phyloP scores from a whole-genome alignment of 2,888 invertebrate genomes.

The Stictocephala bisonia region DNA sequence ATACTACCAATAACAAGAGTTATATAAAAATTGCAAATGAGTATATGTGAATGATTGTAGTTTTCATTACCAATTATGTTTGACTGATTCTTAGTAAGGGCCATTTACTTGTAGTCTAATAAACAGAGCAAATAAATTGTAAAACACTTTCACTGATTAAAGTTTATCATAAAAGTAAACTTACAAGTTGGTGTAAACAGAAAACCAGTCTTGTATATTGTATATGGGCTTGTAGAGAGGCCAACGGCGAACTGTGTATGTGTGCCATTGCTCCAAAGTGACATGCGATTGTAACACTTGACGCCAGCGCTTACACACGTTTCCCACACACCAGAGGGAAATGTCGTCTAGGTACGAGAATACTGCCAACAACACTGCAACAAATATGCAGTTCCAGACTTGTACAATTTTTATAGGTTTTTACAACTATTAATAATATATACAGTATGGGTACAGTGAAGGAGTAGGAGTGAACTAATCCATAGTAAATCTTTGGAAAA shows the following conservation, averaged over 20 bases:
- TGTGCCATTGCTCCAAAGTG: slow-evolving; percentile 81
- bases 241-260: slow-evolving; percentile 82
- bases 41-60: too few species aligned
- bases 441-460: background rate
- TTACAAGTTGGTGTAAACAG: slow-evolving; percentile 71
- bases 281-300: slow-evolving; percentile 83
- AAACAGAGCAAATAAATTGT: background rate
- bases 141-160: slow-evolving; percentile 2
- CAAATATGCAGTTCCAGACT: slow-evolving; percentile 5
- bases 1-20: too few species aligned
- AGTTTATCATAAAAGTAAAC: slow-evolving; percentile 31
- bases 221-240: slow-evolving; percentile 85
- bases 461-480: too few species aligned
- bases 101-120: too few species aligned
- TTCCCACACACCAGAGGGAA: slow-evolving; percentile 88
- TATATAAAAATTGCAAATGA: too few species aligned
- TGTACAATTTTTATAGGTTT: slow-evolving; percentile 5
- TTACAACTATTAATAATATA: slow-evolving; percentile 21
- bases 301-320: slow-evolving; percentile 88
- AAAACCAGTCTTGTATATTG: slow-evolving; percentile 81
- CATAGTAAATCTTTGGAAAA: too few species aligned
- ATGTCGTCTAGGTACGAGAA: slow-evolving; percentile 93
- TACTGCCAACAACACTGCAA: slow-evolving; percentile 82
- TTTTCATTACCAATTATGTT: too few species aligned
- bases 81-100: too few species aligned